A percentile compares a stretch with the other conserved stretches of the same genome.
These are phyloP conservation scores for Notothenia rossii DNA, from an alignment of 2,113 vertebrate genomes.

Conservation along the genomic window DNA sequence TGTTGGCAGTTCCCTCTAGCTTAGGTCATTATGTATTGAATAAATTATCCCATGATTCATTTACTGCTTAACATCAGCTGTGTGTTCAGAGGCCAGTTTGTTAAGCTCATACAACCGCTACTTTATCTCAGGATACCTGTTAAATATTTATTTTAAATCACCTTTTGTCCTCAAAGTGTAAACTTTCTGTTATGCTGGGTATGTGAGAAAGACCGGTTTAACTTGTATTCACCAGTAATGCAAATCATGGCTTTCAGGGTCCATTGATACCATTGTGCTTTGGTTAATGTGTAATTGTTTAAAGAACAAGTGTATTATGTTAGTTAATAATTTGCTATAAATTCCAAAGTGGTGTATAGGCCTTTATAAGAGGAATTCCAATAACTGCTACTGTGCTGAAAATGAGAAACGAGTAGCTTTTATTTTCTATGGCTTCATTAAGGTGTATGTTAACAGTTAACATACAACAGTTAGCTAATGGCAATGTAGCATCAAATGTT, in stretches of 20 bases:
- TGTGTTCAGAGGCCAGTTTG: conserved; percentile 1
- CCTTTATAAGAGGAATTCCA: conserved; percentile 5
- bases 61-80: conserved; percentile 4
- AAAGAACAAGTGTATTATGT: conserved; percentile 37
- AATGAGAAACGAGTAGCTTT: not conserved
- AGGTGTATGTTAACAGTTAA: not conserved
- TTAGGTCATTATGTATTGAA: not conserved
- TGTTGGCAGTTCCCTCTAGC: not conserved
- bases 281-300: conserved; percentile 76
- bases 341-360: conserved; percentile 30
- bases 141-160: conserved; percentile 39
- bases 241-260: conserved; percentile 51
- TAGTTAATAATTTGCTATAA: conserved; percentile 74
- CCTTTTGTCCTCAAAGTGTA: not conserved
- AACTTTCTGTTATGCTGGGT: not conserved
- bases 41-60: not conserved
- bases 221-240: conserved; percentile 30
- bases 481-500: not conserved
- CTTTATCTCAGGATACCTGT: conserved; percentile 9
- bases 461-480: not conserved
- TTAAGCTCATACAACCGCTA: conserved; percentile 13
- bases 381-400: not conserved
- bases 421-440: not conserved
- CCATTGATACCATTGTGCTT: conserved; percentile 42
- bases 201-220: not conserved